A percentile compares a stretch with the other conserved stretches of the same genome.
These are phyloP conservation scores for Chrysemys picta DNA, from an alignment of 2,113 vertebrate species.

Conservation along the genomic window DNA sequence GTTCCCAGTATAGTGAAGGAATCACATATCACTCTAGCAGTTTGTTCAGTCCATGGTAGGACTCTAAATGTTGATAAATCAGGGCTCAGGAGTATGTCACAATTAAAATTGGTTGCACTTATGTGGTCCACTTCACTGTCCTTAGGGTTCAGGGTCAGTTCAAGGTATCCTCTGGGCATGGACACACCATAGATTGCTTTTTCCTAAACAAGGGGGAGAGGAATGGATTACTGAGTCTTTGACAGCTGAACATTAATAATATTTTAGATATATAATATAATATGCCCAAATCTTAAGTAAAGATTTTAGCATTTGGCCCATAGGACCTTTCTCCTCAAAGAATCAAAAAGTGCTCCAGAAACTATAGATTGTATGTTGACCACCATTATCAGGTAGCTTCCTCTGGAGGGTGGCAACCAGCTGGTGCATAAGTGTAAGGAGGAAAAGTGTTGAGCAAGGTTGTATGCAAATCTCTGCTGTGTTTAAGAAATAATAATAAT, in stretches of 20 bases:
- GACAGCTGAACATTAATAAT: not conserved
- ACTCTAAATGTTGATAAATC: constrained; percentile 89
- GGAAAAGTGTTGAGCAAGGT: not conserved
- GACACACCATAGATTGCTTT: constrained; percentile 88
- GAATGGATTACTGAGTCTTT: not conserved
- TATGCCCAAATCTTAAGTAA: not conserved
- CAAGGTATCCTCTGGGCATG: constrained; percentile 93
- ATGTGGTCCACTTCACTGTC: constrained; percentile 88
- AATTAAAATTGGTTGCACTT: constrained; percentile 86
- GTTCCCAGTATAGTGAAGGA: constrained; percentile 87
- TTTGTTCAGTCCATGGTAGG: constrained; percentile 91
- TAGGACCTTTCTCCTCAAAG: not conserved
- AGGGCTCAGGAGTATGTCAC: constrained; percentile 90
- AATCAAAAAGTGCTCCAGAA: not conserved
- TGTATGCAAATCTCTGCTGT: not conserved
- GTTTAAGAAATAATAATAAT: not conserved
- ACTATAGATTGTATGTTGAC: not conserved
- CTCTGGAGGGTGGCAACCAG: not conserved
- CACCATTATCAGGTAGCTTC: not conserved
- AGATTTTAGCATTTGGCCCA: not conserved
- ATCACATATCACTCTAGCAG: constrained; percentile 92
- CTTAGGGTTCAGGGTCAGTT: constrained; percentile 87
- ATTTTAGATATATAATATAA: not conserved
- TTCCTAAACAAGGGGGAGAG: constrained; percentile 82
- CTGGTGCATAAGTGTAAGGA: not conserved